These are phyloP conservation scores for Pinctada fucata DNA, from an alignment of 2,888 invertebrate species.

Conservation along the genomic window DNA sequence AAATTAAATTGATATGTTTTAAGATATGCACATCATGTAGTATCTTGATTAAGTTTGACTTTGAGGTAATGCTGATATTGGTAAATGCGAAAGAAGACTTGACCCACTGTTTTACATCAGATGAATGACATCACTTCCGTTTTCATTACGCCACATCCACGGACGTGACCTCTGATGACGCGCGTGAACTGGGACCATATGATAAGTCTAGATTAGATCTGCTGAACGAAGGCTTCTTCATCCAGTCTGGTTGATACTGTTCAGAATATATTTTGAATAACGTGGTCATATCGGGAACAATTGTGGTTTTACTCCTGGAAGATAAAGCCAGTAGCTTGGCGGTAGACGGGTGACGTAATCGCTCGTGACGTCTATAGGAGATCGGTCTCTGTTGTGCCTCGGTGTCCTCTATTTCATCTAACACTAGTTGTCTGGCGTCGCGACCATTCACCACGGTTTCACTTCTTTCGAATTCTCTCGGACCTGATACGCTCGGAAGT, in stretches of 20 bases:
- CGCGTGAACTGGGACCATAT: constrained; percentile 3
- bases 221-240: constrained; percentile 28
- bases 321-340: constrained; percentile 65
- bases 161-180: constrained; percentile 16
- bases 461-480: constrained; percentile 42
- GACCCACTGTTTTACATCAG: too few species aligned
- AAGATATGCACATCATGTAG: too few species aligned
- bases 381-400: constrained; percentile 52
- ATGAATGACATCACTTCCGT: too few species aligned
- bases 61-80: too few species aligned
- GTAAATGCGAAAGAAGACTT: too few species aligned
- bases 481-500: constrained; percentile 48
- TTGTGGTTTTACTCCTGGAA: constrained; percentile 46
- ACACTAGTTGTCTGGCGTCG: constrained; percentile 62
- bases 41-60: too few species aligned
- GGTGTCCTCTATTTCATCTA: constrained; percentile 57
- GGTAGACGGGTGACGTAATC: constrained; percentile 59
- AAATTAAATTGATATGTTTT: too few species aligned
- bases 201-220: constrained; percentile 11
- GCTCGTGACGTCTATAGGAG: constrained; percentile 45
- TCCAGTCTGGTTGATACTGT: constrained; percentile 67
- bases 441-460: constrained; percentile 57
- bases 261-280: constrained; percentile 71
- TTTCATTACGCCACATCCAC: constrained; percentile 8
- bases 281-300: constrained; percentile 59